phyloP scores from a whole-genome alignment of 2,888 invertebrate species.

The Stenodera caucasica region DNA sequence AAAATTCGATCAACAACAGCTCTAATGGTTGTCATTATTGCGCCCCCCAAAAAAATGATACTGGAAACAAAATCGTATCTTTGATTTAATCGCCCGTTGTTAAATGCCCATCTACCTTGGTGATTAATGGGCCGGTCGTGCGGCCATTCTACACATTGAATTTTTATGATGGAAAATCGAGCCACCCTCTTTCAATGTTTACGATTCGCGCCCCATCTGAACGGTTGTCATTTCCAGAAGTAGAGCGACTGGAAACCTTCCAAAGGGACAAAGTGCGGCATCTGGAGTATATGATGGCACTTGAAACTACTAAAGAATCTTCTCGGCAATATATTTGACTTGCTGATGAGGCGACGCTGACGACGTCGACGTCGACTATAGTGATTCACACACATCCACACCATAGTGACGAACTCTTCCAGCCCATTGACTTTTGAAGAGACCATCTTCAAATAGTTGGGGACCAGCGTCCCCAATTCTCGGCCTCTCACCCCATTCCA shows the following conservation, averaged over 20 bases:
- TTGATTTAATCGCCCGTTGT: background rate
- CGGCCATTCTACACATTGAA: slow-evolving; percentile 5
- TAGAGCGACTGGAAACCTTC: slow-evolving; percentile 2
- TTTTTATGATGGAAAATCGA: slow-evolving; percentile 2
- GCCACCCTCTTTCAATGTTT: background rate
- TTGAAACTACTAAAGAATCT: slow-evolving; percentile 43
- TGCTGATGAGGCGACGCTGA: slow-evolving; percentile 45
- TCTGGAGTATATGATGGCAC: slow-evolving; percentile 36
- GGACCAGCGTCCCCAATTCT: background rate
- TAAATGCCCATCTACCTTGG: background rate
- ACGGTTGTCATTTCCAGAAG: background rate
- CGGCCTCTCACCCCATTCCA: background rate
- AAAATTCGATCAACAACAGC: no score
- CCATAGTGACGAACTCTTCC: slow-evolving; percentile 39
- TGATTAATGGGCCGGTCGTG: slow-evolving; percentile 30
- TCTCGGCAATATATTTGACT: slow-evolving; percentile 42
- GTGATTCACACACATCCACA: slow-evolving; percentile 43
- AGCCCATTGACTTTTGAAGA: slow-evolving; percentile 43
- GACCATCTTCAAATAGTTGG: slow-evolving; percentile 8
- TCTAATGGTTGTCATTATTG: no score
- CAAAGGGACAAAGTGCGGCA: slow-evolving; percentile 11
- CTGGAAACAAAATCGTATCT: background rate
- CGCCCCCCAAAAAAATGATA: no score
- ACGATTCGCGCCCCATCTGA: background rate
- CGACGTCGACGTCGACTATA: slow-evolving; percentile 13